Evolutionary conservation across 2,888 invertebrate genomes (phyloP).

Genomic region (Halictus quadricinctus): DNA sequence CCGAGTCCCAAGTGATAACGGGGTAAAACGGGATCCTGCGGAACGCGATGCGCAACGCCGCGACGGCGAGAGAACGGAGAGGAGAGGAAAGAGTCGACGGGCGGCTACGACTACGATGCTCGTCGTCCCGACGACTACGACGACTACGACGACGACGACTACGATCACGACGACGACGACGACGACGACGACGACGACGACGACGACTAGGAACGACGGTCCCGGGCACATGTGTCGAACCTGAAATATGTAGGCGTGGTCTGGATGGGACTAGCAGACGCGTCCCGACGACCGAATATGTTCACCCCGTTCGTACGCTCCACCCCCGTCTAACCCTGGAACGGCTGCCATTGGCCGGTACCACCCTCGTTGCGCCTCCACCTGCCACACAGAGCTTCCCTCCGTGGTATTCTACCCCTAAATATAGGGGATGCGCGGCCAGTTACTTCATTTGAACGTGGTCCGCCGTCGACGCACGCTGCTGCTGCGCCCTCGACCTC

Average conservation of each 20-base stretch:
- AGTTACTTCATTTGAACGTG: slow-evolving; percentile 79
- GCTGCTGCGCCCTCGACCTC: slow-evolving; percentile 37
- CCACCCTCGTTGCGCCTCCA: slow-evolving; percentile 80
- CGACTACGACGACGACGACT: slow-evolving; percentile 29
- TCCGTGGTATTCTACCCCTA: slow-evolving; percentile 75
- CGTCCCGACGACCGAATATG: slow-evolving; percentile 81
- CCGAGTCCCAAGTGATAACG: slow-evolving; percentile 28
- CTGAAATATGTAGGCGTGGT: slow-evolving; percentile 83
- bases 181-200: slow-evolving; percentile 16
- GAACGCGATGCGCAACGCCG: slow-evolving; percentile 65
- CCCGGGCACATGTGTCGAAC: slow-evolving; percentile 81
- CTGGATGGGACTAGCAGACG: slow-evolving; percentile 79
- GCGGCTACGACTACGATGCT: slow-evolving; percentile 50
- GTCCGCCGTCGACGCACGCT: slow-evolving; percentile 71
- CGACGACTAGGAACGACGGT: slow-evolving; percentile 64
- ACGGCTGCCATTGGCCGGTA: slow-evolving; percentile 77
- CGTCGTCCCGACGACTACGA: slow-evolving; percentile 8
- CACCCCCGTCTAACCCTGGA: slow-evolving; percentile 76
- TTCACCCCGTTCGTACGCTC: slow-evolving; percentile 78
- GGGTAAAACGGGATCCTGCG: slow-evolving; percentile 53
- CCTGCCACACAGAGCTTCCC: slow-evolving; percentile 75
- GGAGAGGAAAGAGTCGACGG: slow-evolving; percentile 52
- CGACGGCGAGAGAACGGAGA: slow-evolving; percentile 22
- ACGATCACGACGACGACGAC: slow-evolving; percentile 57
- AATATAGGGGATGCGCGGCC: slow-evolving; percentile 78